A percentile compares a stretch with the other conserved stretches of the same genome.
These are phyloP conservation scores for crab-eating macaque (Macaca fascicularis) DNA, from an alignment of 2,113 vertebrate species.

Conservation along the genomic window T2T-MFA8v1.1 NC_088376.1:23179501-23180000, in stretches of 20 bases:
- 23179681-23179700: neutral
- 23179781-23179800: neutral
- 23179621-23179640: slow-evolving; percentile 23
- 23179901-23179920: neutral
- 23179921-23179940: neutral
- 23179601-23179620: neutral
- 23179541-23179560: neutral
- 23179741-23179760: neutral
- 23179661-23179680: slow-evolving; percentile 28
- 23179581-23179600: neutral
- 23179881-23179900: neutral
- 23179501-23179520: neutral
- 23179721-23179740: neutral
- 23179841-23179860: neutral
- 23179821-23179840: neutral
- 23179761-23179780: neutral
- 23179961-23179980: neutral
- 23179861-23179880: neutral
- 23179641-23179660: neutral
- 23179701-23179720: neutral
- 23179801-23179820: neutral
- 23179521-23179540: slow-evolving; percentile 18
- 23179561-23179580: neutral
- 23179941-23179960: neutral
- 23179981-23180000: neutral